Percentiles rank a stretch among this genome's conserved stretches.
These are phyloP conservation scores for Circaetus cinerascens DNA, from an alignment of 2,113 vertebrate genomes.

Conservation along the genomic window DNA sequence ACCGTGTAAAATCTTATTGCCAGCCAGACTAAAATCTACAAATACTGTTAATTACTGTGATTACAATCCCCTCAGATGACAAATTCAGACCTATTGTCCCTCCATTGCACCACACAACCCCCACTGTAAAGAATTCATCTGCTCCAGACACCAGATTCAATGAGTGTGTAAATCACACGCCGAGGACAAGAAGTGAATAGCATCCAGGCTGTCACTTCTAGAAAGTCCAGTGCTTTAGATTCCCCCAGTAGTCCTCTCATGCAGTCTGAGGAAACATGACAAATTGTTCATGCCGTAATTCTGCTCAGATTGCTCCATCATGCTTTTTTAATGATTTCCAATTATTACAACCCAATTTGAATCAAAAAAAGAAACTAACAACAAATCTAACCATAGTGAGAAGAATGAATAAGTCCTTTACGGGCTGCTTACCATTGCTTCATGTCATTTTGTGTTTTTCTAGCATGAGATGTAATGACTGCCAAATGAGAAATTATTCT, in stretches of 20 bases:
- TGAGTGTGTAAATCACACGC: fast-evolving
- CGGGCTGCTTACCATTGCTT: background rate
- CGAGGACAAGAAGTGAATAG: background rate
- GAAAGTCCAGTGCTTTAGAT: background rate
- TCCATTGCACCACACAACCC: background rate
- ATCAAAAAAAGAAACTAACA: background rate
- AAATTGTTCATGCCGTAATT: background rate
- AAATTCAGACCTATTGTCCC: background rate
- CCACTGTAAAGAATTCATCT: background rate
- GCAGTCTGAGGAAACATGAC: background rate
- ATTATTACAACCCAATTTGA: background rate
- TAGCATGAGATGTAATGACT: background rate
- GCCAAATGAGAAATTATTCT: background rate
- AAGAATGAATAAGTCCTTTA: background rate
- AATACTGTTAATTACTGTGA: background rate
- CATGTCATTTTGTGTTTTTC: background rate
- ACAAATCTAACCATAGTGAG: background rate
- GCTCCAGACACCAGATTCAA: background rate
- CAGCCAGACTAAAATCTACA: background rate
- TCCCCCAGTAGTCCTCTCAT: background rate
- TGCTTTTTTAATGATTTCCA: background rate
- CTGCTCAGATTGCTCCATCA: background rate
- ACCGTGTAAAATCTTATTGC: background rate
- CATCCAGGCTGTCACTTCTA: background rate
- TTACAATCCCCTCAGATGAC: background rate